Conservation (phyloP, 2,888 invertebrate genomes). For the Sphaeridia pumilis region DNA sequence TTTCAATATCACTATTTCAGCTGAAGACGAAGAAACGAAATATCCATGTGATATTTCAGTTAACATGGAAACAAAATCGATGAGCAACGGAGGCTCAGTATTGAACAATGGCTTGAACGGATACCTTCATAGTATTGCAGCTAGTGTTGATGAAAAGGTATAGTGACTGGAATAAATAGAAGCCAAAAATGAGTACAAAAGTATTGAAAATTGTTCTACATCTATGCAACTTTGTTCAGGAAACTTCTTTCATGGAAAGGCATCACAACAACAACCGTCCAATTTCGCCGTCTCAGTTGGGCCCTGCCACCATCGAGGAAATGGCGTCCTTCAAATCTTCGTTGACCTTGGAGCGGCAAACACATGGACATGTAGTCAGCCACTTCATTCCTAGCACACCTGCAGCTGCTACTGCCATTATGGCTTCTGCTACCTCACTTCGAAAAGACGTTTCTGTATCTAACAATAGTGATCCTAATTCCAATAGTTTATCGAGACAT, state of each 20-base stretch:
- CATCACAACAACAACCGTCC: constrained; percentile 51
- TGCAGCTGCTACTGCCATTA: not conserved
- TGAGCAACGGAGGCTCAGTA: constrained; percentile 26
- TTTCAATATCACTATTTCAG: constrained; percentile 11
- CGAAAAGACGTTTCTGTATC: constrained; percentile 2
- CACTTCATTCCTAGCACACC: not conserved
- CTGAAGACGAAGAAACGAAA: constrained; percentile 34
- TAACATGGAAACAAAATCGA: constrained; percentile 32
- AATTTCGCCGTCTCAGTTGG: constrained; percentile 34
- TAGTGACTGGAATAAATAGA: not conserved
- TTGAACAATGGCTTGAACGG: constrained; percentile 28
- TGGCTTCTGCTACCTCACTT: not conserved
- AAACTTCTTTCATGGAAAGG: constrained; percentile 54
- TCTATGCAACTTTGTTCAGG: constrained; percentile 37
- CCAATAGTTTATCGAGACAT: constrained; percentile 18
- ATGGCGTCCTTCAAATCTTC: constrained; percentile 22
- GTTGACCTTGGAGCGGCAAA: constrained; percentile 11
- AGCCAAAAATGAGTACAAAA: not conserved
- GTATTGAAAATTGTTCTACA: no score
- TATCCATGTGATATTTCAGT: constrained; percentile 33
- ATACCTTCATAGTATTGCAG: constrained; percentile 35
- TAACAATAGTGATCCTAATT: not conserved
- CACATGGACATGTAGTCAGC: constrained; percentile 6
- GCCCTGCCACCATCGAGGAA: constrained; percentile 28
- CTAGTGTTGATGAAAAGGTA: constrained; percentile 36